These are phyloP conservation scores for Gymnobelideus leadbeateri DNA, from an alignment of 2,113 vertebrate species.

Conservation along the genomic window DNA sequence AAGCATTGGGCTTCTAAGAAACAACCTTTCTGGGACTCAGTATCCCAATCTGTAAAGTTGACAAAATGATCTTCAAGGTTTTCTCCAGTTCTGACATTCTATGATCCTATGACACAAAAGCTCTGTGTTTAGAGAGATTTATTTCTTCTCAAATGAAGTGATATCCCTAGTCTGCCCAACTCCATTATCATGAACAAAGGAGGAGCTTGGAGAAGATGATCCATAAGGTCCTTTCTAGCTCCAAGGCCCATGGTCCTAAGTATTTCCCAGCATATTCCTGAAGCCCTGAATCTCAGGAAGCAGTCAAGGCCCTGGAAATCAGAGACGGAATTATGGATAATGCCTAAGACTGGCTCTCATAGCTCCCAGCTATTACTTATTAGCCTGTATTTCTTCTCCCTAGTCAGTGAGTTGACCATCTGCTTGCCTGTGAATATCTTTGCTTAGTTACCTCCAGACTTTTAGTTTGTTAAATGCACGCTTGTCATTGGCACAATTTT, in stretches of 20 bases:
- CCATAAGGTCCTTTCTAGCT: not conserved
- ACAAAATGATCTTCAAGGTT: not conserved
- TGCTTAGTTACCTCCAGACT: not conserved
- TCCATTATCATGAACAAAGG: not conserved
- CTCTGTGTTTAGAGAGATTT: not conserved
- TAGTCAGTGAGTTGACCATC: not conserved
- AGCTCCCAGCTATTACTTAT: not conserved
- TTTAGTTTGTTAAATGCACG: not conserved
- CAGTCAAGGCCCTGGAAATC: not conserved
- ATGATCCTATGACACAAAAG: not conserved
- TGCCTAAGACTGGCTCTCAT: not conserved
- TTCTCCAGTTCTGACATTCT: not conserved
- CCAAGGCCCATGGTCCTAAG: not conserved
- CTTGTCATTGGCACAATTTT: not conserved
- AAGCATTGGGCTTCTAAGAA: not conserved
- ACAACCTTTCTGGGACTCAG: not conserved
- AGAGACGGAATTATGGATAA: not conserved
- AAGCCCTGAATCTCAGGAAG: not conserved
- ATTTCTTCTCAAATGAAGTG: not conserved
- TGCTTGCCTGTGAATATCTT: not conserved
- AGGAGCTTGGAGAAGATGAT: not conserved
- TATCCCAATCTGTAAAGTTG: not conserved
- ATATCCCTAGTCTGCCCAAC: not conserved
- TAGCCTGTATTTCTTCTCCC: not conserved
- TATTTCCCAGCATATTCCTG: not conserved